Evolutionary conservation across 92 coral and sea anemone species (phyloP), one percentile per base, ranked within the genome.

Genomic region (Meandrina meandrites): DNA sequence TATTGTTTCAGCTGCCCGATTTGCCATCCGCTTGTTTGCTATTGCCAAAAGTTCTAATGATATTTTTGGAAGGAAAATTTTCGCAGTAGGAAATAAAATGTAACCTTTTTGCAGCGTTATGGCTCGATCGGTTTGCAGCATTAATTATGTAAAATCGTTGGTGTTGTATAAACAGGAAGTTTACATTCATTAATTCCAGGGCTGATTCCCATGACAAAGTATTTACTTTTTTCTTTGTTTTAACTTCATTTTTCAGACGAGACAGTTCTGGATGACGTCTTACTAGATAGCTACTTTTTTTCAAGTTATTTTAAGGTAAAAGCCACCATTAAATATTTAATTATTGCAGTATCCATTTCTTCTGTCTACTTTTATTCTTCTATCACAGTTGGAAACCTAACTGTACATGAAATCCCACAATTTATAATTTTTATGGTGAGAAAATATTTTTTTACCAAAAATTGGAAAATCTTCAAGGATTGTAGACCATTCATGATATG

Each of bases 281-380:
- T 96, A 30, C 77, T 96, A 64, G 99, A 96, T 76, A 94, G 99
- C 80, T 96, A 96, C 91, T 96, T 96, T 91, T 96, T 96, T 79
- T 96, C 99, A 22, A 96, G 99, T 79, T 96, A 90, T 81, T 96
- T 94, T 66, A 96, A 95, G 99, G 98, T 96, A 90, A 58, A 60
- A 17, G 37, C 24, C 42, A 8, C 10, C 34, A n/a, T 71, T 36
- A 21, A 73, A 22, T 24, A 27, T 8, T 60, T 24, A 60, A 24
- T 60, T 37, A 34, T 37, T 19, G 16, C 34, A 73, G n/a, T 6
- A 60, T 24, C 6, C 68, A 60, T 60, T 60, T 24, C 68, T 17
- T 57, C 17, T 40, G 6, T 2, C 2, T 40, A 40, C 8, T 22
- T 60, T 60, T 60, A 5, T 12, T 24, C 68, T 9, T 60, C 24